Base-by-base conservation (phyloP, 2,888 invertebrate species). In the Pterostichus madidus region DNA sequence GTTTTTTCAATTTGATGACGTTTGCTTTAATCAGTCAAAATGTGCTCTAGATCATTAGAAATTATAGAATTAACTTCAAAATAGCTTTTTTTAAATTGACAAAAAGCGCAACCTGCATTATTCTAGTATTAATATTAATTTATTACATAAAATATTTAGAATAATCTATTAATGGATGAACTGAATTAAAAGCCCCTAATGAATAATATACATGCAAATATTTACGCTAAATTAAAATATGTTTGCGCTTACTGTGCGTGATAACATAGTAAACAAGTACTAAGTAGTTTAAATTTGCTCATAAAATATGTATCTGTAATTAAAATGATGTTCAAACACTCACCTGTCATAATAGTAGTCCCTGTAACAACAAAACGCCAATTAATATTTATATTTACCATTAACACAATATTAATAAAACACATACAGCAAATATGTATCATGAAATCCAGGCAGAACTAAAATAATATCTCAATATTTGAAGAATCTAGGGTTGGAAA, bases 271-370 rank as follows among this genome's bases (percentile, higher is more conserved):
- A 11, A 64, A 64, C 35, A 64, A 24, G 24, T 35, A n/a, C 32
- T 35, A 64, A 39, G 5, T 35, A 64, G 11, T 13, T 64, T 64
- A 64, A 64, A 64, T 64, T n/a, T 64, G 35, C 32, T 64, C 61
- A 32, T 24, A 32, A 61, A 61, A 61, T 61, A 61, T 61, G 24
- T 61, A 32, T 7, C 32, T 35, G n/a, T 24, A 35, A 32, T 49
- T 49, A 49, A 35, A 64, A 35, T 35, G 31, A 35, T 64, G 32
- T 11, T 17, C 44, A 71, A 71, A 71, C 46, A 71, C 81, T 75
- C 56, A 81, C 81, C 81, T 81, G 46, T 81, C 81, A 35, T 81
- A 81, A 46, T 81, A 81, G 46, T 73, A 81, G 46, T 81, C 81
- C 81, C 81, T 81, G 81, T 44, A 81, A 81, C 81, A 81, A 75